Percentiles rank a stretch among this genome's conserved stretches.
Evolutionary conservation across 2,113 vertebrate species (phyloP).

Genomic region (Triplophysa siluroides): DNA sequence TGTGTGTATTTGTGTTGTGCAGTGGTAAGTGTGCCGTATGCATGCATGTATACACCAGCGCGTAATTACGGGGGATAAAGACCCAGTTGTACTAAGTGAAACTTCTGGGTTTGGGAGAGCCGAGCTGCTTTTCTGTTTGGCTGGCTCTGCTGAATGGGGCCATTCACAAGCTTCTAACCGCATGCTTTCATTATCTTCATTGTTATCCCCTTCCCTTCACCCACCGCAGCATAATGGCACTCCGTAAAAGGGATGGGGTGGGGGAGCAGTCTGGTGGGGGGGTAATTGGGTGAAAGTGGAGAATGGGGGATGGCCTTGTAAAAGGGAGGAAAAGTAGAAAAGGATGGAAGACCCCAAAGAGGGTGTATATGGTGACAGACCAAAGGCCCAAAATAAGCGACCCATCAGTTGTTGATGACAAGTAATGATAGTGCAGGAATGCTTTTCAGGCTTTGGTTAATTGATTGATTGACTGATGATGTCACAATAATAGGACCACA

Average conservation of each 20-base stretch:
- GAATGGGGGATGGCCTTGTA: constrained; percentile 39
- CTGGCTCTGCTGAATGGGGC: constrained; percentile 54
- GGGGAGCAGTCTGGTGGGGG: constrained; percentile 29
- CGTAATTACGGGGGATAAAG: constrained; percentile 50
- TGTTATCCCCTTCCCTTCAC: constrained; percentile 54
- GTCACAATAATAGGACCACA: background rate
- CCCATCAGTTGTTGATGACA: constrained; percentile 14
- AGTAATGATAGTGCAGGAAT: constrained; percentile 24
- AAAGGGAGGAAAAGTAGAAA: constrained; percentile 3
- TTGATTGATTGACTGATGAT: constrained; percentile 15
- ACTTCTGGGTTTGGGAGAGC: constrained; percentile 50
- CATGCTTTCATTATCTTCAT: constrained; percentile 60
- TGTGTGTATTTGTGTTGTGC: background rate
- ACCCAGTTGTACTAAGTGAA: constrained; percentile 49
- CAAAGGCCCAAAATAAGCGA: background rate
- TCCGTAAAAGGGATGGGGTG: constrained; percentile 42
- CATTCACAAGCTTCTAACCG: constrained; percentile 55
- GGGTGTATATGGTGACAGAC: constrained; percentile 11
- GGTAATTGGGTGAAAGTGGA: constrained; percentile 56
- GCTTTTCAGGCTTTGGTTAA: constrained; percentile 16
- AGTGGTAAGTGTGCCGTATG: constrained; percentile 17
- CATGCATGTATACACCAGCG: constrained; percentile 32
- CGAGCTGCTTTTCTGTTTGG: constrained; percentile 51
- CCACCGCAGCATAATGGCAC: constrained; percentile 55
- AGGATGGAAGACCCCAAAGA: constrained; percentile 8